Evolutionary conservation across 2,797 vertebrate genomes (phyloP).

Genomic region (Falco peregrinus): DNA sequence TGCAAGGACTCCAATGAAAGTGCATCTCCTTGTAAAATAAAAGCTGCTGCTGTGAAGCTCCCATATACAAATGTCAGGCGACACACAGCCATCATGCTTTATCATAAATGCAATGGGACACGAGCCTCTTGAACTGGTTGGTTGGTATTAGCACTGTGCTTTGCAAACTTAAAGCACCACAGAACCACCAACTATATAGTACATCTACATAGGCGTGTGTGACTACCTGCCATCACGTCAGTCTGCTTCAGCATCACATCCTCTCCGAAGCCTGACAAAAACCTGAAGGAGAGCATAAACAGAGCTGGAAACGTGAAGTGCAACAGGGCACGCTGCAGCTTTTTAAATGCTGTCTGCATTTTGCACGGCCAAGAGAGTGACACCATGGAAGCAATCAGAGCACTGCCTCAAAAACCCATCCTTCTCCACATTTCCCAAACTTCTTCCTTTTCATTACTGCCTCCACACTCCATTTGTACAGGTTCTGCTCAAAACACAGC

Average conservation of each 20-base stretch:
- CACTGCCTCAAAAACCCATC: fast-evolving
- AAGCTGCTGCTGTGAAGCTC: background rate
- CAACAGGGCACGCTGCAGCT: background rate
- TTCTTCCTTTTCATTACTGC: background rate
- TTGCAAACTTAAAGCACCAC: background rate
- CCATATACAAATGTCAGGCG: background rate
- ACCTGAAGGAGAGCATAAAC: background rate
- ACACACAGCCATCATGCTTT: background rate
- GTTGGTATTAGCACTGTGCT: background rate
- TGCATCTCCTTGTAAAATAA: background rate
- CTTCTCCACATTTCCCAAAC: background rate
- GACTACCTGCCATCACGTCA: fast-evolving
- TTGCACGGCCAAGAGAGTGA: background rate
- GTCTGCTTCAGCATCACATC: background rate
- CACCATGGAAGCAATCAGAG: background rate
- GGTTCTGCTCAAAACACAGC: background rate
- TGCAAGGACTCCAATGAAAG: background rate
- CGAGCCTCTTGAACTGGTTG: background rate
- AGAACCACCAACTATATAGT: background rate
- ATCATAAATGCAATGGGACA: background rate
- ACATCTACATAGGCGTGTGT: fast-evolving
- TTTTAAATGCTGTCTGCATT: background rate
- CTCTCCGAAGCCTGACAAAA: background rate
- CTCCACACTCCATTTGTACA: background rate
- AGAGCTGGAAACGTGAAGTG: background rate